A percentile compares a stretch with the other conserved stretches of the same genome.
Evolutionary conservation across 2,888 invertebrate species (phyloP).

Genomic region (Lydus trimaculatus): DNA sequence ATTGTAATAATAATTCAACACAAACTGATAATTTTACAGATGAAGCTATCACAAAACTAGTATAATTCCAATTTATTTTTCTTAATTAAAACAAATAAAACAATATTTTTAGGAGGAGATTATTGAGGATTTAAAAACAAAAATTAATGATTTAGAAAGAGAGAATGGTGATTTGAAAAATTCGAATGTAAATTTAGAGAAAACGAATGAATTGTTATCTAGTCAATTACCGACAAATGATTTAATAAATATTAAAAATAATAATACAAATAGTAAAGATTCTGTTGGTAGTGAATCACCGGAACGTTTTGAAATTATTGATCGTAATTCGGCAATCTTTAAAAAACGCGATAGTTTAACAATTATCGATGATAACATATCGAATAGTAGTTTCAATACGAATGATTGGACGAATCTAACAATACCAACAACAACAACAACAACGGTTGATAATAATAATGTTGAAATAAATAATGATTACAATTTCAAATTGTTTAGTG

Average conservation of each 20-base stretch:
- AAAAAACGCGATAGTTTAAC: conserved; percentile 46
- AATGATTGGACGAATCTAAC: conserved; percentile 60
- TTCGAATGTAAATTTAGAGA: conserved; percentile 55
- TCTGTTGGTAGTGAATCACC: conserved; percentile 66
- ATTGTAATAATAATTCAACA: conserved; percentile 54
- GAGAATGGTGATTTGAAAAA: conserved; percentile 56
- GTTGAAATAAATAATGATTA: background rate
- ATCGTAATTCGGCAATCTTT: conserved; percentile 41
- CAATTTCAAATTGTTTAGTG: conserved; percentile 1
- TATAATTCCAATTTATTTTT: background rate
- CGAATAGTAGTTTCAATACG: conserved; percentile 54
- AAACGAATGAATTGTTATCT: conserved; percentile 45
- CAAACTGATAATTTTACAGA: conserved; percentile 61
- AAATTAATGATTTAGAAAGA: conserved; percentile 57
- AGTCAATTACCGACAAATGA: conserved; percentile 29
- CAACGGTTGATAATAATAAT: conserved; percentile 6
- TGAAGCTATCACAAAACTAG: conserved; percentile 7
- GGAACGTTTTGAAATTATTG: conserved; percentile 70
- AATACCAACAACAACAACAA: conserved; percentile 29
- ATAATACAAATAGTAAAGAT: conserved; percentile 39
- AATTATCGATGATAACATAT: conserved; percentile 52
- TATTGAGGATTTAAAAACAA: conserved; percentile 47
- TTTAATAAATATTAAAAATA: conserved; percentile 23
- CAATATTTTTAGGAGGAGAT: conserved; percentile 28
- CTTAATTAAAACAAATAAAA: background rate